Evolutionary conservation across 2,797 vertebrate genomes (phyloP).

Genomic region (Acropternis orthonyx): DNA sequence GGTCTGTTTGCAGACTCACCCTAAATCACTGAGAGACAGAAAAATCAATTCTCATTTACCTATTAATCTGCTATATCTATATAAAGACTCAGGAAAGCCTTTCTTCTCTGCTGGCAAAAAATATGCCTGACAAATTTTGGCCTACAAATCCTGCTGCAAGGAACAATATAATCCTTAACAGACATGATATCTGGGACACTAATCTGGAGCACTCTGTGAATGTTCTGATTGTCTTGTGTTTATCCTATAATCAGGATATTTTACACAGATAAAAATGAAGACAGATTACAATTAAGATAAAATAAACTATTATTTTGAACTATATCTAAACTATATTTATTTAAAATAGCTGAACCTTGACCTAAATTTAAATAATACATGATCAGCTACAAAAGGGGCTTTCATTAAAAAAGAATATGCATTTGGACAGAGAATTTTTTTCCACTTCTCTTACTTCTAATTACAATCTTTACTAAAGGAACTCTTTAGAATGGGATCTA

Average conservation of each 20-base stretch:
- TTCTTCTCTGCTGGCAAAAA: conserved; percentile 16
- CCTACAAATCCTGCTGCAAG: conserved; percentile 11
- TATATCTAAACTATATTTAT: not conserved
- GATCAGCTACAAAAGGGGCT: not conserved
- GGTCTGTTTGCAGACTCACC: not conserved
- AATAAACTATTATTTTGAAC: not conserved
- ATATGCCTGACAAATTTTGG: not conserved
- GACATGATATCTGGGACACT: not conserved
- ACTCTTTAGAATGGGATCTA: not conserved
- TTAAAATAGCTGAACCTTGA: not conserved
- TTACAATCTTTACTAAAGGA: not conserved
- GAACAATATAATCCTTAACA: conserved; percentile 8
- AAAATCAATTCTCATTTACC: not conserved
- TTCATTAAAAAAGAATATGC: not conserved
- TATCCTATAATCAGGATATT: not conserved
- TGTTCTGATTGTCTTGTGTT: not conserved
- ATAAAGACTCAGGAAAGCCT: conserved; percentile 1
- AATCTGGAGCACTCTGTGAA: not conserved
- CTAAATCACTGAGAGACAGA: not conserved
- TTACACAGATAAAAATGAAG: not conserved
- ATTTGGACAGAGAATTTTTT: not conserved
- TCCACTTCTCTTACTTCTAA: not conserved
- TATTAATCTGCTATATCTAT: conserved; percentile 19
- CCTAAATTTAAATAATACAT: not conserved
- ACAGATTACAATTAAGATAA: not conserved